phyloP scores from a whole-genome alignment of 2,797 vertebrate genomes.

The Rhinogobio ventralis region DNA sequence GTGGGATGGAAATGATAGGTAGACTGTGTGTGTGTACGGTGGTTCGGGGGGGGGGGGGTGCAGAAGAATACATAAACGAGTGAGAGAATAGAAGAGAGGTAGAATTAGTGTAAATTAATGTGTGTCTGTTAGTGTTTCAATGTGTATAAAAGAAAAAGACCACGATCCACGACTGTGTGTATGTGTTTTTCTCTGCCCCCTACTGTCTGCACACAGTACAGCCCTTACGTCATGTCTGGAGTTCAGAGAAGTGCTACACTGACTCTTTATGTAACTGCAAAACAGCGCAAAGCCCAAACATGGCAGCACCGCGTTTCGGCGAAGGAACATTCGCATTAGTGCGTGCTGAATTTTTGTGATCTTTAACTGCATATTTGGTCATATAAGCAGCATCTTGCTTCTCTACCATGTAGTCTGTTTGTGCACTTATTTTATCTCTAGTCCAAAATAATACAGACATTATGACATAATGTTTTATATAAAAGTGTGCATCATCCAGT shows the following conservation, averaged over 20 bases:
- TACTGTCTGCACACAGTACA: slow-evolving; percentile 73
- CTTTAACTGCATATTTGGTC: background rate
- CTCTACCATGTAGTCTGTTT: background rate
- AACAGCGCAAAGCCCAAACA: background rate
- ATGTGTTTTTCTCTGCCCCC: slow-evolving; percentile 70
- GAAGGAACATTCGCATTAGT: background rate
- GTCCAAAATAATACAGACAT: slow-evolving; percentile 1
- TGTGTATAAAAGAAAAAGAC: slow-evolving; percentile 22
- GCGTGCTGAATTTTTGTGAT: background rate
- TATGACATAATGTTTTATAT: slow-evolving; percentile 33
- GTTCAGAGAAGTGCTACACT: slow-evolving; percentile 34
- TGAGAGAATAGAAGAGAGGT: slow-evolving; percentile 4
- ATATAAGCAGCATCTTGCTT: background rate
- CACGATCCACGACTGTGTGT: background rate
- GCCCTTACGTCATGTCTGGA: slow-evolving; percentile 75
- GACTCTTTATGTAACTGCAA: slow-evolving; percentile 42
- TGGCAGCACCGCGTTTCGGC: slow-evolving; percentile 51
- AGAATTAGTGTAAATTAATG: slow-evolving; percentile 40
- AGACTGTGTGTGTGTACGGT: slow-evolving; percentile 17
- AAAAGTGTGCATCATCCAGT: slow-evolving; percentile 34
- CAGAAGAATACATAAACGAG: slow-evolving; percentile 3
- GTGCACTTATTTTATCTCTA: background rate
- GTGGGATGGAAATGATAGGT: slow-evolving; percentile 40
- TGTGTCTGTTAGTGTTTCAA: slow-evolving; percentile 43
- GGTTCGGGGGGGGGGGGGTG: background rate